These are phyloP conservation scores for Graptemys geographica DNA, from an alignment of 2,797 vertebrate species.

Conservation along the genomic window DNA sequence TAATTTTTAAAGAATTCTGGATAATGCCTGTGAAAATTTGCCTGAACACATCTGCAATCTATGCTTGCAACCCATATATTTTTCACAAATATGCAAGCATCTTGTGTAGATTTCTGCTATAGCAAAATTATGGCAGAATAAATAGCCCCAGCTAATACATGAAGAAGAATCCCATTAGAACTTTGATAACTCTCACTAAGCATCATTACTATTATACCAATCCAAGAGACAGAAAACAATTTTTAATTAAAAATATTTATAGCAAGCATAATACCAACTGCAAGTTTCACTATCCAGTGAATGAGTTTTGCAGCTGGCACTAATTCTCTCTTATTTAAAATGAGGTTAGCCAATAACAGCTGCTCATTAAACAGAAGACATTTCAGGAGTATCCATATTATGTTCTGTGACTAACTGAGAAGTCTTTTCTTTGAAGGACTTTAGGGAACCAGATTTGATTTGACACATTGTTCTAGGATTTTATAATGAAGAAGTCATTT, in stretches of 20 bases:
- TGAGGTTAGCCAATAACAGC: slow-evolving; percentile 80
- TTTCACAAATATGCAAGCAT: slow-evolving; percentile 14
- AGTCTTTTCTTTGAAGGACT: slow-evolving; percentile 62
- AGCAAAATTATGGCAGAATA: slow-evolving; percentile 62
- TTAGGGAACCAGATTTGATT: slow-evolving; percentile 69
- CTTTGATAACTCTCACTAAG: slow-evolving; percentile 67
- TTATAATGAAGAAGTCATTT: slow-evolving; percentile 65
- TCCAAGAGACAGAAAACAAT: slow-evolving; percentile 79
- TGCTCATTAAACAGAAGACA: slow-evolving; percentile 77
- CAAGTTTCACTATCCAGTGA: slow-evolving; percentile 72
- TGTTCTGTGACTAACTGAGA: slow-evolving; percentile 58
- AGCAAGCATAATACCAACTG: slow-evolving; percentile 78
- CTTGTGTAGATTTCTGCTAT: slow-evolving; percentile 59
- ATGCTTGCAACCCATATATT: neutral
- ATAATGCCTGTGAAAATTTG: neutral
- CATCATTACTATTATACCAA: slow-evolving; percentile 71
- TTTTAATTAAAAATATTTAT: slow-evolving; percentile 86
- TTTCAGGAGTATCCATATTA: slow-evolving; percentile 74
- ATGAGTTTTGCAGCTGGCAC: slow-evolving; percentile 80
- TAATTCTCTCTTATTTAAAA: slow-evolving; percentile 77
- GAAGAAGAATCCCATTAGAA: slow-evolving; percentile 67
- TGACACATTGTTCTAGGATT: slow-evolving; percentile 62
- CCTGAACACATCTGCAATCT: neutral
- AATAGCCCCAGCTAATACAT: slow-evolving; percentile 52
- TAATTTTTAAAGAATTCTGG: slow-evolving; percentile 7